Percentiles rank a stretch among this genome's conserved stretches.
Conservation (phyloP, 1,140 invertebrate species). For the Drosophila grimshawi region DNA sequence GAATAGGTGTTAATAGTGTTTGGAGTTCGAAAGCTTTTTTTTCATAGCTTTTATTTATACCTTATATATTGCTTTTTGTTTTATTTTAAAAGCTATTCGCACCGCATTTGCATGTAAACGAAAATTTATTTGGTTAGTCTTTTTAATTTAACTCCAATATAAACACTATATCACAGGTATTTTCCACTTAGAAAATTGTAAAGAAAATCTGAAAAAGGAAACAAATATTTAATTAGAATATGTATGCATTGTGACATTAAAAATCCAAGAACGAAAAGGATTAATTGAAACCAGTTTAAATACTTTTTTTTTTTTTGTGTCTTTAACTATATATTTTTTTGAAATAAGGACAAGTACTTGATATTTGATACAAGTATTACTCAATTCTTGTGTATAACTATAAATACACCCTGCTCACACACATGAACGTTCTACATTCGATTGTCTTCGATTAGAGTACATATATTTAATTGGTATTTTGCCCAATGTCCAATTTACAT, state of each 20-base stretch:
- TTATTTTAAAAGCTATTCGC: conserved; percentile 22
- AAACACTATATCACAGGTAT: conserved; percentile 77
- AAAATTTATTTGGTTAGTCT: conserved; percentile 65
- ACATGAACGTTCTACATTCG: background rate
- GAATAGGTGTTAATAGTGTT: conserved; percentile 48
- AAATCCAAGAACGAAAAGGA: background rate
- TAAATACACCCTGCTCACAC: background rate
- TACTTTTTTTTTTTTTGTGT: background rate
- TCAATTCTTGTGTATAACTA: background rate
- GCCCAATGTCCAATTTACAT: conserved; percentile 1
- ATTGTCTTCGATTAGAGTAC: background rate
- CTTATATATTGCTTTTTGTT: conserved; percentile 25
- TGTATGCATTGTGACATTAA: background rate
- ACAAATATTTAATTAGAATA: background rate
- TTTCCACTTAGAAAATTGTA: background rate
- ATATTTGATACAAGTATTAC: conserved; percentile 13
- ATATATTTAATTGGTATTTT: background rate
- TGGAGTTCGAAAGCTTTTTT: conserved; percentile 2
- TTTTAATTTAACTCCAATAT: conserved; percentile 76
- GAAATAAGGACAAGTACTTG: background rate
- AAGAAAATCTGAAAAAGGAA: conserved; percentile 1
- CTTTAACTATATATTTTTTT: background rate
- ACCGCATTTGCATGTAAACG: conserved; percentile 27
- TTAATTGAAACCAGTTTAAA: background rate
- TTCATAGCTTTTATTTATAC: conserved; percentile 6